These are phyloP conservation scores for Platorchestia sp. DNA, from an alignment of 1,140 invertebrate genomes.

Conservation along the genomic window DNA sequence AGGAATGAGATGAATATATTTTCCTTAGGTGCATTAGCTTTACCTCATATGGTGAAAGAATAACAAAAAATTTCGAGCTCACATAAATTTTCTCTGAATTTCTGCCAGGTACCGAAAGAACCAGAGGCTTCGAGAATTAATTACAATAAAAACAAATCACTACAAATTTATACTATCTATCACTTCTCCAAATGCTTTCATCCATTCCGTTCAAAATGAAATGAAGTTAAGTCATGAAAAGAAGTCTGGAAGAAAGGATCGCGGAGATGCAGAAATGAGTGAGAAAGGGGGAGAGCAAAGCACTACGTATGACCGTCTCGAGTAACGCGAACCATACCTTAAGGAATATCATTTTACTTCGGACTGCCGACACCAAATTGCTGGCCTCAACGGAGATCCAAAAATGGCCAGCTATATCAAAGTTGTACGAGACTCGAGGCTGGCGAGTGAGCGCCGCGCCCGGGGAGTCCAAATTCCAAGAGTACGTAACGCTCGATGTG, in stretches of 20 bases:
- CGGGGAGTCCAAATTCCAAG: conserved; percentile 32
- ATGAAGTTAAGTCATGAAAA: background rate
- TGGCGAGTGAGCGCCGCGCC: conserved; percentile 1
- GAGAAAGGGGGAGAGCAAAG: background rate
- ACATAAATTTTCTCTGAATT: too few relatives aligned
- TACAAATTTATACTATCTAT: too few relatives aligned
- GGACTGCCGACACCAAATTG: conserved; percentile 49
- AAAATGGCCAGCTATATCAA: conserved; percentile 49
- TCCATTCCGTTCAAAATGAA: background rate
- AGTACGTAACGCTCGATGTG: conserved; percentile 44
- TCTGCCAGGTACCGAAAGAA: too few relatives aligned
- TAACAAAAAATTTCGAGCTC: too few relatives aligned
- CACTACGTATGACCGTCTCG: background rate
- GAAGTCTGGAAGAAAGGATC: background rate
- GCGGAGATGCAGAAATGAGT: background rate
- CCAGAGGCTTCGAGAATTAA: too few relatives aligned
- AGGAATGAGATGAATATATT: too few relatives aligned
- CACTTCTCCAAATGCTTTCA: too few relatives aligned
- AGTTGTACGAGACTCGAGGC: conserved; percentile 5
- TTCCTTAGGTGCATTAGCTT: too few relatives aligned
- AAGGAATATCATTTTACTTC: conserved; percentile 50
- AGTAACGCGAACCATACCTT: conserved; percentile 39
- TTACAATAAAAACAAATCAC: too few relatives aligned
- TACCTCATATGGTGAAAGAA: too few relatives aligned
- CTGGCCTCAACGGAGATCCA: conserved; percentile 52